Evolutionary conservation across 1,140 invertebrate species (phyloP), one percentile per base, ranked within the genome.

Genomic region (Catajapyx aquilonaris): DNA sequence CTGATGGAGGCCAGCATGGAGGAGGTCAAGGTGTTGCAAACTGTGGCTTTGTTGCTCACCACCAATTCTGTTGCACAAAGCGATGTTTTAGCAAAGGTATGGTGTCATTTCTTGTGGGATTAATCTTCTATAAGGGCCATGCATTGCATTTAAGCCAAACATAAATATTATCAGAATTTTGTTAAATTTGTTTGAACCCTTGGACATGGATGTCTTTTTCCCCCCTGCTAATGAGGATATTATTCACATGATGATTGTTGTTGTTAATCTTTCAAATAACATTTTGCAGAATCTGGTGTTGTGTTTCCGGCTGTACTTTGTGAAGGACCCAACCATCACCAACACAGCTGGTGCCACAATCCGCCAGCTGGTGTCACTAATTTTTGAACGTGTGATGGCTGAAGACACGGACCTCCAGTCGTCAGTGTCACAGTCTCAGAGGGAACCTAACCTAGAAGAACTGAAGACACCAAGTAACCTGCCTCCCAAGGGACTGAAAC

Each of bases 271-370:
- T n/a, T n/a, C n/a, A n/a, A n/a, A n/a, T n/a, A n/a, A n/a, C n/a
- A n/a, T 13, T 5, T 66, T 68, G 34, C 54, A 94, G 77, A 88
- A 88, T 41, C 65, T 97, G 49, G 91, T 95, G 15, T 61, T 97
- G 38, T 95, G 91, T 60, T 91, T 97, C 56, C 73, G 88, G 5
- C 69, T 97, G 42, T 87, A 96, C 55, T 87, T 90, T 50, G 76
- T 83, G 5, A 86, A 93, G 64, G 79, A 96, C 64, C 71, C 76
- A 17, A 88, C 81, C 38, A 91, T 87, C 30, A 85, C 87, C 20
- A 96, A 96, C 54, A 93, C 91, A 31, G 91, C 93, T 2, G 88
- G 88, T 19, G 94, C 94, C 9, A 95, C 91, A 18, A 85, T 97
- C 3, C 63, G 93, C 31, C 94, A 98, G 54, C 60, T 97, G 31